These are phyloP conservation scores for Helarctos malayanus DNA, from an alignment of 2,797 vertebrate genomes.

Conservation along the genomic window DNA sequence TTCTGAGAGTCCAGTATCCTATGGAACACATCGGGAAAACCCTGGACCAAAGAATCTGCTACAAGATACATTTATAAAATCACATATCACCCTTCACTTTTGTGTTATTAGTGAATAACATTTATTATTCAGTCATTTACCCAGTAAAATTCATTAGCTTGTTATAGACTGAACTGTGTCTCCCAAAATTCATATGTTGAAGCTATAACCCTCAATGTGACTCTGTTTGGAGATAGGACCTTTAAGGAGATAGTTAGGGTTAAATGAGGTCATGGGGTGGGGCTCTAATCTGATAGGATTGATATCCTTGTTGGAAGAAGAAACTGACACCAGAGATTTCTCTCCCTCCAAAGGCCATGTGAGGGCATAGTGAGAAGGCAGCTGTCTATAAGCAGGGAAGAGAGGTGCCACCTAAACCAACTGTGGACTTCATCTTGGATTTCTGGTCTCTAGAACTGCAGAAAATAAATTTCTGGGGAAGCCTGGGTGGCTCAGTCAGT, in stretches of 20 bases:
- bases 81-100: neutral
- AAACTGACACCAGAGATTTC: neutral
- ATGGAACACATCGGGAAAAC: neutral
- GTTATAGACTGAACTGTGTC: neutral
- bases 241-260: conserved; percentile 1
- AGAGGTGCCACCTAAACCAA: neutral
- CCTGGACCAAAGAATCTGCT: neutral
- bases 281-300: neutral
- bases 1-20: neutral
- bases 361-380: neutral
- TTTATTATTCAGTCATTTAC: conserved; percentile 51
- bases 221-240: neutral
- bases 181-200: neutral
- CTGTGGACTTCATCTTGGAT: neutral
- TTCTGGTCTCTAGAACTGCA: neutral
- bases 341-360: neutral
- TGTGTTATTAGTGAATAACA: neutral
- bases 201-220: neutral
- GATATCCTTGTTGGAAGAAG: neutral
- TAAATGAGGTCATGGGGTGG: neutral
- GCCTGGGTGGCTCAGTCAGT: neutral
- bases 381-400: neutral
- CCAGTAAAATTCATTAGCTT: conserved; percentile 2
- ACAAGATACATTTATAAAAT: neutral
- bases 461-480: neutral